These are phyloP conservation scores for Crocuta crocuta DNA, from an alignment of 2,113 vertebrate species.

Conservation along the genomic window DNA sequence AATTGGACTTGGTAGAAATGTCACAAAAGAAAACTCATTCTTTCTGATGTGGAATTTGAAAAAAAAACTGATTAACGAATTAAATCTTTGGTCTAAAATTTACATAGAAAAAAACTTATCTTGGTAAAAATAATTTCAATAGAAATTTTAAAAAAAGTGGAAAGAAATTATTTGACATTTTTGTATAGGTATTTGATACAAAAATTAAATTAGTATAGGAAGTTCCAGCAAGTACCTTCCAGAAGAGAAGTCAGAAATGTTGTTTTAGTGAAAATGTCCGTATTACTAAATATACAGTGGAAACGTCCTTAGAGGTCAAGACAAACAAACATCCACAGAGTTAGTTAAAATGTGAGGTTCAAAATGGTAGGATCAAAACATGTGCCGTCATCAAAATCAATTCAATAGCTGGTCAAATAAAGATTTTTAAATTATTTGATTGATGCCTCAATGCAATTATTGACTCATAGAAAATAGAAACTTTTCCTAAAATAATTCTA, in stretches of 20 bases:
- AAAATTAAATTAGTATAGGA: conserved; percentile 3
- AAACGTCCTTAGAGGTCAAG: background rate
- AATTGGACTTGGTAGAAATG: background rate
- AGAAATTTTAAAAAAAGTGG: background rate
- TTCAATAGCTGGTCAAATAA: background rate
- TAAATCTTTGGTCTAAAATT: conserved; percentile 12
- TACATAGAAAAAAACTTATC: background rate
- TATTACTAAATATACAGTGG: background rate
- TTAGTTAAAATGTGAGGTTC: background rate
- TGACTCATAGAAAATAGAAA: conserved; percentile 23
- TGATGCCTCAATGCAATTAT: background rate
- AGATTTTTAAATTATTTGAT: background rate
- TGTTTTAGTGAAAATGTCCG: background rate
- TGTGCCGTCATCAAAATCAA: background rate
- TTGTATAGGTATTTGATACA: background rate
- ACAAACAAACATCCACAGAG: background rate
- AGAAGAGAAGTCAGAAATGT: background rate
- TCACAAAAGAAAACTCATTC: background rate
- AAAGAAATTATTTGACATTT: background rate
- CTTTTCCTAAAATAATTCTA: background rate
- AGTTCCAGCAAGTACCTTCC: background rate
- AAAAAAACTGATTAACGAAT: background rate
- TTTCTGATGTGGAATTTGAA: background rate
- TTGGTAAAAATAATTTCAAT: background rate
- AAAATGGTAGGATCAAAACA: background rate